Percentiles rank a stretch among this genome's conserved stretches.
Evolutionary conservation across 2,113 vertebrate genomes (phyloP).

Genomic region (Barnardius zonarius): DNA sequence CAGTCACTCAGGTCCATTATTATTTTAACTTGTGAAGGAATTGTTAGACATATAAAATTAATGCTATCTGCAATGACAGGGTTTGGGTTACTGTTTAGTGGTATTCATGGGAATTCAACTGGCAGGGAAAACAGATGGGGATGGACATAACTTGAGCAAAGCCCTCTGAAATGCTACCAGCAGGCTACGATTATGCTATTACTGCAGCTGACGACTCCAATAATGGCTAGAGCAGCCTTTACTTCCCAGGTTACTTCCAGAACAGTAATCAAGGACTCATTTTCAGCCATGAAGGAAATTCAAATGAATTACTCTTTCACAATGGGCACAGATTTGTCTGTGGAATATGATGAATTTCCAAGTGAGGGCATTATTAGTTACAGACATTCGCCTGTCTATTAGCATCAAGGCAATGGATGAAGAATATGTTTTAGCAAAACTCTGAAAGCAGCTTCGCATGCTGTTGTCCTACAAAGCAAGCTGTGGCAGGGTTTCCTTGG

Average conservation of each 20-base stretch:
- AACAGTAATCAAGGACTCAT: slow-evolving; percentile 40
- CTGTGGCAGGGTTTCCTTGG: background rate
- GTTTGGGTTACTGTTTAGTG: background rate
- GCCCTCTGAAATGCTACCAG: slow-evolving; percentile 2
- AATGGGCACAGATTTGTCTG: background rate
- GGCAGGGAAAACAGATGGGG: background rate
- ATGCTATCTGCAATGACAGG: background rate
- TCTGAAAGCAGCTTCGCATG: background rate
- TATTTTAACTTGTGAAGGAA: background rate
- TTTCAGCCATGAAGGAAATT: slow-evolving; percentile 38
- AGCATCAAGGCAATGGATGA: background rate
- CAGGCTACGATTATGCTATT: slow-evolving; percentile 17
- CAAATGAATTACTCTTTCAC: slow-evolving; percentile 13
- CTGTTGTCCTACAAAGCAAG: background rate
- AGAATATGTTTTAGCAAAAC: background rate
- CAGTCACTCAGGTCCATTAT: background rate
- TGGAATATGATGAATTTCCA: slow-evolving; percentile 8
- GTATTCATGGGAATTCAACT: background rate
- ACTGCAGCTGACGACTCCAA: background rate
- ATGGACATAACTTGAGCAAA: background rate
- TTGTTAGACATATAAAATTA: background rate
- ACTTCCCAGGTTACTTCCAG: slow-evolving; percentile 57
- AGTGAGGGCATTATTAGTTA: slow-evolving; percentile 7
- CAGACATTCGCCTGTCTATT: background rate
- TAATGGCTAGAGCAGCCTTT: slow-evolving; percentile 4